Evolutionary conservation across 92 coral and sea anemone species (phyloP), one percentile per base, ranked within the genome.

Genomic region (Pocillopora grandis): DNA sequence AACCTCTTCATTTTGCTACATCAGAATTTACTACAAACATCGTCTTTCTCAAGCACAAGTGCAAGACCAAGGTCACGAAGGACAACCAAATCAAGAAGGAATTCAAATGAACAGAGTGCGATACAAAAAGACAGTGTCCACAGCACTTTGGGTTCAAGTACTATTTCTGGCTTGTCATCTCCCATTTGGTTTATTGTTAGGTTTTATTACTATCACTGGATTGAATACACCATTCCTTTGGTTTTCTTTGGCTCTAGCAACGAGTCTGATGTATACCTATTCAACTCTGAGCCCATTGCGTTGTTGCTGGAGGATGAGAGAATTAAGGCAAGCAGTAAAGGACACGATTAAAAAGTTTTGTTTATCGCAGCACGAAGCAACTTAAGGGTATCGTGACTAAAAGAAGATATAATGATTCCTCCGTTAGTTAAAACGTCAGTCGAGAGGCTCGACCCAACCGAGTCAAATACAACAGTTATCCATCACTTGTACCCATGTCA

Each of bases 271-370:
- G 31, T 27, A 27, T 75, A 5, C 58, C 23, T 56, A 75, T 12
- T 75, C 78, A n/a, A 55, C 78, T 57, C 63, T 75, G 1, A 75
- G 55, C 2, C 78, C 64, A n/a, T 23, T 75, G 17, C 64, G 58
- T 1, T 78, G 14, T 10, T 67, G 61, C 17, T 78, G 71, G 71
- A 36, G 33, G 27, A 63, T 63, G 12, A 67, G 58, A 36, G 71
- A 42, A 3, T 71, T 67, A 9, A 19, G 59, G 16, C 58, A 12
- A 62, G 71, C 37, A 35, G 72, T 63, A 20, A 80, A 66, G 52
- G n/a, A 67, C n/a, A 27, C 27, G 27, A 27, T 27, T 27, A 27
- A 27, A 27, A 27, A 27, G 27, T 27, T 27, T 27, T 27, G 27
- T 27, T 27, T 27, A 27, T 27, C 27, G 27, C 27, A 27, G 27